Percentiles rank a stretch among this genome's conserved stretches.
phyloP scores from a whole-genome alignment of 2,113 vertebrate genomes.

The Anguilla japonica region DNA sequence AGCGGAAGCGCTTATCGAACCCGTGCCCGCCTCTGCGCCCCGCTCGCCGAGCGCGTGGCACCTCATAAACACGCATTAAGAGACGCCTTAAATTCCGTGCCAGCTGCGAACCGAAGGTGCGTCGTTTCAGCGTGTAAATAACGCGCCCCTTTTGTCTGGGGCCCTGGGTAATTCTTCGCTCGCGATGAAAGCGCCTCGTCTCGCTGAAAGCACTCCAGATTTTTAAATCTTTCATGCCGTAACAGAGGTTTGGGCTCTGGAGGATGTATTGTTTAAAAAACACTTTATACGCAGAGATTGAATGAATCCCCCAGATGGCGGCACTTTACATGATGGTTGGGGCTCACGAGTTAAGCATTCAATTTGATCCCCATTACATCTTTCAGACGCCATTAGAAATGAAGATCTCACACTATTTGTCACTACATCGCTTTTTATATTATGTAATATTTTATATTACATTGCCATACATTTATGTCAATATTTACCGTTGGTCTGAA shows the following conservation, averaged over 20 bases:
- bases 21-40: no score
- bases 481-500: no score
- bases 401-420: not conserved
- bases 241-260: not conserved
- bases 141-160: not conserved
- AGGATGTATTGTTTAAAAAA: not conserved
- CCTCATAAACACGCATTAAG: not conserved
- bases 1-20: no score
- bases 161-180: not conserved
- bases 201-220: not conserved
- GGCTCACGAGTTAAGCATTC: not conserved
- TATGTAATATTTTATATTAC: no score
- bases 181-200: not conserved
- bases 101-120: not conserved
- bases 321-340: not conserved
- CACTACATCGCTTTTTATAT: no score
- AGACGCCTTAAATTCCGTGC: not conserved
- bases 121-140: not conserved
- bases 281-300: not conserved
- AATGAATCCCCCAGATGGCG: not conserved
- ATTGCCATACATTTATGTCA: no score
- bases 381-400: not conserved
- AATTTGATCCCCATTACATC: not conserved
- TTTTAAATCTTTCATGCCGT: slow-evolving; percentile 2
- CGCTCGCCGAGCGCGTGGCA: not conserved